phyloP scores from a whole-genome alignment of 1,140 invertebrate species.

The Aphis gossypii region DNA sequence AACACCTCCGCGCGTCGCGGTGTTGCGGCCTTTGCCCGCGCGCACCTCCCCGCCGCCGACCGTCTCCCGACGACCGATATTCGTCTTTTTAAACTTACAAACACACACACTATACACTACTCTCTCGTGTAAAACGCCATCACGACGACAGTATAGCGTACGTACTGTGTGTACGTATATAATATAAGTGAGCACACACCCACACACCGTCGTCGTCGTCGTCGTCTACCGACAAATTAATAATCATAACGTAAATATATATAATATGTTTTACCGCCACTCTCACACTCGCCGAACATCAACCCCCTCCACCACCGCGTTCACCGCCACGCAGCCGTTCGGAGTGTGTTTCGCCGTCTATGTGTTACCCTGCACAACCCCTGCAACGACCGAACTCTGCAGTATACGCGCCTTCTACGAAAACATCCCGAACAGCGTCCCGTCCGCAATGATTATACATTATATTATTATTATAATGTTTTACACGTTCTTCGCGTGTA shows the following conservation, averaged over 20 bases:
- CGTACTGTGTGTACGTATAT: too few species aligned
- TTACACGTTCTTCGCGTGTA: constrained; percentile 6
- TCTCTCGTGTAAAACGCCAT: background rate
- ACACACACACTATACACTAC: background rate
- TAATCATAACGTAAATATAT: background rate
- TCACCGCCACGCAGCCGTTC: background rate
- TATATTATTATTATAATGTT: background rate
- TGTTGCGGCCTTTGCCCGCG: background rate
- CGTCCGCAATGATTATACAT: background rate
- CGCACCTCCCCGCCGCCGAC: too few species aligned
- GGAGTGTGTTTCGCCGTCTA: background rate
- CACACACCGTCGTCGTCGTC: background rate
- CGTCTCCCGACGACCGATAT: background rate
- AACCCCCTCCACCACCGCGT: background rate
- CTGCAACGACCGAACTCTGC: background rate
- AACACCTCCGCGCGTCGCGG: background rate
- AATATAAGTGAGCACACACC: background rate
- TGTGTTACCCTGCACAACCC: background rate
- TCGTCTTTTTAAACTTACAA: background rate
- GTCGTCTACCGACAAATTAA: background rate
- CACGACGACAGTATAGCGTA: background rate
- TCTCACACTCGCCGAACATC: background rate
- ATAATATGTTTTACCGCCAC: background rate
- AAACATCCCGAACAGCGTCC: background rate
- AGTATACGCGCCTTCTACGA: background rate